Evolutionary conservation across 2,888 invertebrate genomes (phyloP), one percentile per base, ranked within the genome.

Genomic region (Synergus umbraculus): DNA sequence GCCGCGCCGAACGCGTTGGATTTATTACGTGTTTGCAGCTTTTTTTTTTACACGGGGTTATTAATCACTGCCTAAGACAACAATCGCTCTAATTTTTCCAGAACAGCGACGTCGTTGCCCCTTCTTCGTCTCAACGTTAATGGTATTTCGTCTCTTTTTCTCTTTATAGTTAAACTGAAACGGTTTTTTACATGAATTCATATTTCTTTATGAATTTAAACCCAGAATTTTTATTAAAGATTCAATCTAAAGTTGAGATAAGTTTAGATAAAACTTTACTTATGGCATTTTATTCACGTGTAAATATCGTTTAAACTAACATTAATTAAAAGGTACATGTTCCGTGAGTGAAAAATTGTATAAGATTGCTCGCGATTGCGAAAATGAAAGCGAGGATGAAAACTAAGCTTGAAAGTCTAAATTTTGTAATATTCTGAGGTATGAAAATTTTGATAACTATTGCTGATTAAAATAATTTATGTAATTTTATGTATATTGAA

Each of bases 41-140:
- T 67, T 46, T 2, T 2, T 46, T 46, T 46, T 46, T 13, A 3
- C 13, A 46, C 4, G 13, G 15, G 37, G 43, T 66, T 66, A 18
- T 44, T 66, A 66, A 43, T 63, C 22, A 22, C 60, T 18, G 41
- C 41, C 41, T 43, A 65, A 65, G n/a, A 66, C 43, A 66, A 66
- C 66, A 66, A 41, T 66, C 43, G 43, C n/a, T 43, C 66, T 43
- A n/a, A 66, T 43, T 66, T 66, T 63, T 5, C 10, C 60, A 46
- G 13, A 2, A 46, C 13, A 12, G 7, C 37, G 7, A 37, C 18
- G 22, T 22, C 18, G 22, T 22, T 63, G 22, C 5, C n/a, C 60
- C 1, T 10, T 22, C 60, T 18, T 22, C 18, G 7, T 63, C 22
- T n/a, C 66, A 4, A n/a, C 41, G 8, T 43, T 41, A 66, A 66